Evolutionary conservation across 2,888 invertebrate genomes (phyloP).

Genomic region (Drosophila greeni): DNA sequence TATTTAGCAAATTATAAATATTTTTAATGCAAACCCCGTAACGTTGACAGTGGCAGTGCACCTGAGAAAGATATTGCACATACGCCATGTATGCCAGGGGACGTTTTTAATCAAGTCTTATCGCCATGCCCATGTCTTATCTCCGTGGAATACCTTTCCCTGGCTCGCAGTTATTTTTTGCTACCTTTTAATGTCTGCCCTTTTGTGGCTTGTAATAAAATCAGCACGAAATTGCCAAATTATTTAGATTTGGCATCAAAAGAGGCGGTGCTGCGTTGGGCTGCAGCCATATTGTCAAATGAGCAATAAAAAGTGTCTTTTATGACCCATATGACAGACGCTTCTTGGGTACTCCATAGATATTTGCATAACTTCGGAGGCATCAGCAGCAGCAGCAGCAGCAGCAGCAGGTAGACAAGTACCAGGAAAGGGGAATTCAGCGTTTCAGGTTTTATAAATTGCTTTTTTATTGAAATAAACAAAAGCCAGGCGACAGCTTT

Average conservation of each 20-base stretch:
- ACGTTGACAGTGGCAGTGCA: background rate
- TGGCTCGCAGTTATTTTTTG: slow-evolving; percentile 21
- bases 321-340: slow-evolving; percentile 57
- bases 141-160: slow-evolving; percentile 4
- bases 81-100: slow-evolving; percentile 24
- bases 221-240: slow-evolving; percentile 73
- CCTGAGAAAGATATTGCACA: slow-evolving; percentile 29
- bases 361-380: slow-evolving; percentile 50
- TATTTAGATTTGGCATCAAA: slow-evolving; percentile 71
- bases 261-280: slow-evolving; percentile 5
- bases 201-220: slow-evolving; percentile 68
- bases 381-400: slow-evolving; percentile 18
- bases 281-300: slow-evolving; percentile 70
- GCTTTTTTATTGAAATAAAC: slow-evolving; percentile 68
- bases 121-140: slow-evolving; percentile 39
- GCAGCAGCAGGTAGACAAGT: slow-evolving; percentile 32
- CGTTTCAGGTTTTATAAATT: slow-evolving; percentile 60
- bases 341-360: slow-evolving; percentile 21
- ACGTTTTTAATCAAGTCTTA: slow-evolving; percentile 54
- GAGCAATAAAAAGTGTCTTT: slow-evolving; percentile 70
- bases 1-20: background rate
- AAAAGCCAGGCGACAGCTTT: slow-evolving; percentile 38
- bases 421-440: slow-evolving; percentile 22
- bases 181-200: slow-evolving; percentile 58
- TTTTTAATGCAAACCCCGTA: background rate